A percentile compares a stretch with the other conserved stretches of the same genome.
Evolutionary conservation across 37 sponge, comb jelly and placozoan genomes (phyloP).

Genomic region (Theonella swinhoei): DNA sequence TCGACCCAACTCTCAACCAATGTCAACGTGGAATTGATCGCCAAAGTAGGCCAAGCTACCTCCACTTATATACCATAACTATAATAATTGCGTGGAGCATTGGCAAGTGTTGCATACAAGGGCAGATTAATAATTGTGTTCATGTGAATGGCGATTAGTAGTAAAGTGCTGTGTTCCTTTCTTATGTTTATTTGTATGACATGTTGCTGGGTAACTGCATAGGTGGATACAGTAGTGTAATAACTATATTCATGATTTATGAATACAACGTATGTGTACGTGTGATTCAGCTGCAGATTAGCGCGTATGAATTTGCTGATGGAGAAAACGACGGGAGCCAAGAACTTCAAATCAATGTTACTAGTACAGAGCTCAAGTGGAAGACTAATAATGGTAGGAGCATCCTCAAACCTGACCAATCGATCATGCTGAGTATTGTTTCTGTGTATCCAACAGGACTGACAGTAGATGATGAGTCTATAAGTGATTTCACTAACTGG

Average conservation of each 20-base stretch:
- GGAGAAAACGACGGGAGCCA: neutral
- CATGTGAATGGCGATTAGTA: no score
- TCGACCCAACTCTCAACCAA: no score
- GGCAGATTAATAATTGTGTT: no score
- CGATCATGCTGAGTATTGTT: neutral
- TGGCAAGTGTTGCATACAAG: no score
- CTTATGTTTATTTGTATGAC: no score
- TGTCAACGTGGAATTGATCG: no score
- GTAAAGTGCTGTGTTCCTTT: no score
- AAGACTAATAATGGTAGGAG: neutral
- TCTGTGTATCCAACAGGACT: neutral
- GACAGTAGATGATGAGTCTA: neutral
- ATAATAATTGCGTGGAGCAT: no score
- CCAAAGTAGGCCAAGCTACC: no score
- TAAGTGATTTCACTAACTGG: slow-evolving; percentile 28
- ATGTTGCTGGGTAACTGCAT: neutral
- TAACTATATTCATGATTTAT: neutral
- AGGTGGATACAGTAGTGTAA: neutral
- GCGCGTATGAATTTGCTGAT: neutral
- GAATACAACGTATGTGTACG: neutral
- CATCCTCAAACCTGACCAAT: neutral
- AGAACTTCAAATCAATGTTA: neutral
- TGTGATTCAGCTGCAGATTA: neutral
- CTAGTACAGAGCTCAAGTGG: neutral
- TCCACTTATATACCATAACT: no score